A percentile compares a stretch with the other conserved stretches of the same genome.
phyloP scores from a whole-genome alignment of 2,797 vertebrate genomes.

The Chromobotia macracanthus region DNA sequence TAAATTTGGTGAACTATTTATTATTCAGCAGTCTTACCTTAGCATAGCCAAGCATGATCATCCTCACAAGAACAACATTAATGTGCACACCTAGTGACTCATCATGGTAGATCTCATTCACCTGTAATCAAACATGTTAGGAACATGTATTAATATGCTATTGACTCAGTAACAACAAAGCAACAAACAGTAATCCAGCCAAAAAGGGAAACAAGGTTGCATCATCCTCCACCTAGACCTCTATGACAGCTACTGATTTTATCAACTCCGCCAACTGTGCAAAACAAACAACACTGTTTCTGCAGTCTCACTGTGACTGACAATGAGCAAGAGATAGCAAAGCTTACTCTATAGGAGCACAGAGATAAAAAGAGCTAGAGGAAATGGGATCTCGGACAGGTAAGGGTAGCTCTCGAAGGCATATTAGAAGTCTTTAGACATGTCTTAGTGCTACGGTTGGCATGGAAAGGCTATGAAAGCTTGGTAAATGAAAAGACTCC shows the following conservation, averaged over 20 bases:
- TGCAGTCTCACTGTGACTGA: background rate
- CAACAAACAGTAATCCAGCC: background rate
- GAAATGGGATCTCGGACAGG: constrained; percentile 25
- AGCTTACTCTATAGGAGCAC: constrained; percentile 8
- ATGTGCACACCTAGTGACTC: constrained; percentile 94
- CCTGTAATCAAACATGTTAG: constrained; percentile 72
- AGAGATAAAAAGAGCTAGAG: constrained; percentile 14
- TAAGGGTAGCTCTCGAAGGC: background rate
- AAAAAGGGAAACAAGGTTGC: background rate
- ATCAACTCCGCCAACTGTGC: background rate
- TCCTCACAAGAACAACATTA: constrained; percentile 95
- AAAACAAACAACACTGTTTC: constrained; percentile 30
- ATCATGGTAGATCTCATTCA: constrained; percentile 98
- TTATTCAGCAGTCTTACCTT: constrained; percentile 80
- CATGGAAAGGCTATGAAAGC: too few relatives aligned
- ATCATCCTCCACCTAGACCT: background rate
- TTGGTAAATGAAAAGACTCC: constrained; percentile 46
- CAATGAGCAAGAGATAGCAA: constrained; percentile 10
- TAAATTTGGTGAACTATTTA: background rate
- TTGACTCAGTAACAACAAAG: background rate
- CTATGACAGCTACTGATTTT: constrained; percentile 18
- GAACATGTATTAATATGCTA: background rate
- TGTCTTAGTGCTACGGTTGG: constrained; percentile 13
- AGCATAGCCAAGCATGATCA: constrained; percentile 97
- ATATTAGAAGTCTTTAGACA: constrained; percentile 41